Conservation (phyloP, 2,797 vertebrate species). For the Paedocypris micromegethes region DNA sequence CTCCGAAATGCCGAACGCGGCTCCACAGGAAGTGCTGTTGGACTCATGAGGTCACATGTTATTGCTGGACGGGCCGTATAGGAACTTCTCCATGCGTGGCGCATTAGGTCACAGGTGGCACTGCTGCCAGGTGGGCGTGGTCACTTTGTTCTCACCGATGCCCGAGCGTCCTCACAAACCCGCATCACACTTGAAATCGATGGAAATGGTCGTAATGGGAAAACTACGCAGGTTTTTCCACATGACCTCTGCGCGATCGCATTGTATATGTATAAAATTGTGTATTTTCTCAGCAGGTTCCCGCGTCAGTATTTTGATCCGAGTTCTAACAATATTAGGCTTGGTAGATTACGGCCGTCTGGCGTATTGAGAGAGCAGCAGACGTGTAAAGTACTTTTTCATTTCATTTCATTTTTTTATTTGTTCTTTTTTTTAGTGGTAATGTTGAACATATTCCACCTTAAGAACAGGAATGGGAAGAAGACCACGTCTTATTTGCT, state of each 20-base stretch:
- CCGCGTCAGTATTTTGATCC: conserved; percentile 20
- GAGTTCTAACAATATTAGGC: conserved; percentile 35
- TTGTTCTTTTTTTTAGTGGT: too few species aligned
- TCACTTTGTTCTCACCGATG: conserved; percentile 43
- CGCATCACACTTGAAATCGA: conserved; percentile 8
- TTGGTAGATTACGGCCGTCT: conserved; percentile 26
- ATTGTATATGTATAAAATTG: too few species aligned
- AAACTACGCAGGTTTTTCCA: conserved; percentile 6
- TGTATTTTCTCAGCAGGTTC: not conserved
- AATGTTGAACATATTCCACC: too few species aligned
- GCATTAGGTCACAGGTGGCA: conserved; percentile 76
- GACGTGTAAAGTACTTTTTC: too few species aligned
- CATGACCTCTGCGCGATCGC: not conserved
- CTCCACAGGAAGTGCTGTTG: conserved; percentile 66
- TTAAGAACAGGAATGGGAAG: too few species aligned
- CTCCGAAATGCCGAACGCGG: conserved; percentile 58
- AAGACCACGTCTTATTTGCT: too few species aligned
- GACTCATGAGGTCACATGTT: conserved; percentile 76
- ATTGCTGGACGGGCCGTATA: conserved; percentile 71
- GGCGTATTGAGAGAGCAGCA: not conserved
- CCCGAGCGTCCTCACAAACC: conserved; percentile 41
- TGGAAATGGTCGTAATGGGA: conserved; percentile 39
- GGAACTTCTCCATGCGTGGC: conserved; percentile 63
- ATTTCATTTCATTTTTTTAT: too few species aligned
- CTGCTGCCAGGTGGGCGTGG: conserved; percentile 64